Evolutionary conservation across 2,888 invertebrate species (phyloP), one percentile per base, ranked within the genome.

Genomic region (Poecilobothrus nobilitatus): DNA sequence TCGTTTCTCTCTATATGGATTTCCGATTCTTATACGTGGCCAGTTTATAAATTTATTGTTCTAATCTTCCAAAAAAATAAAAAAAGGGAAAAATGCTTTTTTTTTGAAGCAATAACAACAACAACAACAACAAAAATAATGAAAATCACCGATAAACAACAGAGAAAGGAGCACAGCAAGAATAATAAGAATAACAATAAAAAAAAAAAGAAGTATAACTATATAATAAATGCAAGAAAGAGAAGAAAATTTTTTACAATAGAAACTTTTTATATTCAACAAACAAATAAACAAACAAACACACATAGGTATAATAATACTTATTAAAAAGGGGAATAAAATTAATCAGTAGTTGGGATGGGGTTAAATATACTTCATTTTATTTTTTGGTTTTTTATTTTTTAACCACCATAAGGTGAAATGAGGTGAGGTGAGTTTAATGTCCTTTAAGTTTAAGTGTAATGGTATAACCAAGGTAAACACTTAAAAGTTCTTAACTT

Each of bases 21-120:
- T 53, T 53, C 53, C 53, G 63, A 63, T 63, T 27, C 27, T 63
- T 18, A 27, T 63, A 63, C 63, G 63, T 63, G 63, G 27, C 63
- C 63, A 27, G 27, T 63, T 3, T 63, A 18, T 27, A 20, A 33
- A 63, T 63, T 33, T 63, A 33, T 63, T 27, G 63, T 63, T 53
- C 53, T 27, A 63, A 27, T 63, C 5, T 63, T 63, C 63, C 22
- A 9, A 7, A 62, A 20, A 21, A 21, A 62, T 20, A 6, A n/a
- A n/a, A n/a, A n/a, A n/a, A n/a, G n/a, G n/a, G n/a, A n/a, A n/a
- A n/a, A n/a, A n/a, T n/a, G n/a, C n/a, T n/a, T n/a, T n/a, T n/a
- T n/a, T n/a, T n/a, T n/a, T n/a, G n/a, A n/a, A n/a, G n/a, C n/a
- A n/a, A n/a, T n/a, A n/a, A n/a, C n/a, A 63, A 27, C 15, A 27